These are phyloP conservation scores for Galerucella nymphaeae DNA, from an alignment of 2,888 invertebrate genomes.

Conservation along the genomic window DNA sequence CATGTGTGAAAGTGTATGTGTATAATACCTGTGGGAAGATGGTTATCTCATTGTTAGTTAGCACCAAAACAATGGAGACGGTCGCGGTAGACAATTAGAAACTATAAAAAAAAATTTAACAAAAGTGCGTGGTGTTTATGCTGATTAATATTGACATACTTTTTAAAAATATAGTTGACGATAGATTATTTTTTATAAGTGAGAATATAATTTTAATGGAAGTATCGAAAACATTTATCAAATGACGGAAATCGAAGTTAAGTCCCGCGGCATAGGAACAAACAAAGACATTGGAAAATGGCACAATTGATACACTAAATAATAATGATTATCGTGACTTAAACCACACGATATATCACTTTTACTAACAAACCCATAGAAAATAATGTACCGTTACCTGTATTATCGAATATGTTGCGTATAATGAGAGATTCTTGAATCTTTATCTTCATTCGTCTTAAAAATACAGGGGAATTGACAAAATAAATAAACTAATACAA, in stretches of 20 bases:
- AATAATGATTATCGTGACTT: conserved; percentile 52
- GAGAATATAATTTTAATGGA: conserved; percentile 14
- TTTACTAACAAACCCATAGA: conserved; percentile 51
- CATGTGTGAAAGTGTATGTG: conserved; percentile 16
- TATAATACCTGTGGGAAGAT: conserved; percentile 26
- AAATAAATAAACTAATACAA: background rate
- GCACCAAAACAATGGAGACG: conserved; percentile 22
- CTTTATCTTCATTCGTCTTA: conserved; percentile 20
- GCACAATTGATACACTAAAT: conserved; percentile 55
- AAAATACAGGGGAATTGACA: background rate
- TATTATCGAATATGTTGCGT: conserved; percentile 47
- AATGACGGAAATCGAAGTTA: conserved; percentile 51
- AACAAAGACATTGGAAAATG: conserved; percentile 51
- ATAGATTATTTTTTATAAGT: background rate
- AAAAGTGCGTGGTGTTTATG: conserved; percentile 10
- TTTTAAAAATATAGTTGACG: background rate
- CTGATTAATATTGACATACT: conserved; percentile 22
- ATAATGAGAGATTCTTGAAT: conserved; percentile 42
- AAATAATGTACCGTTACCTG: conserved; percentile 46
- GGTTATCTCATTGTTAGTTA: conserved; percentile 15
- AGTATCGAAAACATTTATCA: conserved; percentile 53
- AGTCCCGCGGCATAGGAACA: conserved; percentile 50
- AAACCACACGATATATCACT: conserved; percentile 48
- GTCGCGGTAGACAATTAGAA: conserved; percentile 12
- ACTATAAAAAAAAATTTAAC: conserved; percentile 8